Evolutionary conservation across 2,888 invertebrate species (phyloP).

Genomic region (Lingula anatina): DNA sequence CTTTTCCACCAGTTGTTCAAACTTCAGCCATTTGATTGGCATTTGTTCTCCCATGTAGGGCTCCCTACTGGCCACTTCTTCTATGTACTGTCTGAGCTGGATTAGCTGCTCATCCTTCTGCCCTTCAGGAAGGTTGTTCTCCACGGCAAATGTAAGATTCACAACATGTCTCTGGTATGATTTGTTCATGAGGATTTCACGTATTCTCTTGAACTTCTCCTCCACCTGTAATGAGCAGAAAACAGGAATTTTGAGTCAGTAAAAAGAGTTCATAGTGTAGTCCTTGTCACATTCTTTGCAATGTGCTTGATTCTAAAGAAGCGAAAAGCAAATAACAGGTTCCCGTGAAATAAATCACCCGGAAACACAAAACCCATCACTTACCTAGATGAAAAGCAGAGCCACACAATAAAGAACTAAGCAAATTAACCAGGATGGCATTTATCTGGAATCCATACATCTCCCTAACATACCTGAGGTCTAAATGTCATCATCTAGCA

Average conservation of each 20-base stretch:
- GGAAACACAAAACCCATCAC: no score
- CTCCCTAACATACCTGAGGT: no score
- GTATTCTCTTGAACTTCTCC: constrained; percentile 43
- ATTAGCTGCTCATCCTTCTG: constrained; percentile 29
- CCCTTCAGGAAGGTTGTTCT: constrained; percentile 17
- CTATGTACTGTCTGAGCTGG: constrained; percentile 36
- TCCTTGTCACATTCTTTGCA: background rate
- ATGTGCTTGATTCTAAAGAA: no score
- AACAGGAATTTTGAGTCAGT: background rate
- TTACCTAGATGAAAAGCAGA: no score
- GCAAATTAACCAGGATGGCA: no score
- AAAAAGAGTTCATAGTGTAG: background rate
- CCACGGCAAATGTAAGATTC: constrained; percentile 47
- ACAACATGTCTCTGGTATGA: constrained; percentile 47
- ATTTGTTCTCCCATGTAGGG: constrained; percentile 51
- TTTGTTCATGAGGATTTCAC: constrained; percentile 40
- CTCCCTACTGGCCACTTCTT: constrained; percentile 40
- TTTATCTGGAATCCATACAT: no score
- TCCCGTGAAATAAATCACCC: no score
- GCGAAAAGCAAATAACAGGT: no score
- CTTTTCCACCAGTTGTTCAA: constrained; percentile 45
- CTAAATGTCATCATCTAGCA: no score
- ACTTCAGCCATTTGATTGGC: constrained; percentile 50
- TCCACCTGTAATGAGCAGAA: constrained; percentile 27
- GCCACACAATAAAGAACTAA: no score